Percentiles rank a stretch among this genome's conserved stretches.
These are phyloP conservation scores for Podotricha telesiphe DNA, from an alignment of 2,888 invertebrate species.

Conservation along the genomic window DNA sequence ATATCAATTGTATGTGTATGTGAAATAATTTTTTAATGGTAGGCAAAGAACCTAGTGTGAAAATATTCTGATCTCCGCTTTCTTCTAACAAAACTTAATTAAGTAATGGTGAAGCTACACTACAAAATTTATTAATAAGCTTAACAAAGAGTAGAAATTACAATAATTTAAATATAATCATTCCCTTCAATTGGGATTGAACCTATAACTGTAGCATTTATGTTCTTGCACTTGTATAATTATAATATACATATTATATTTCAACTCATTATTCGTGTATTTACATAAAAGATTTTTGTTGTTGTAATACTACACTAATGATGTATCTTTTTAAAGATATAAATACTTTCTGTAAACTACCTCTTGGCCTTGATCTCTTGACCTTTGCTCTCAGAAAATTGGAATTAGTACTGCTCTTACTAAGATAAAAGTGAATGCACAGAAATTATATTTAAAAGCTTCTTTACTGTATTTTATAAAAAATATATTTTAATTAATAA, in stretches of 20 bases:
- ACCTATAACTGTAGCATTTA: too few species aligned
- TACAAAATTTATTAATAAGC: too few species aligned
- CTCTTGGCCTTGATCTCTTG: conserved; percentile 4
- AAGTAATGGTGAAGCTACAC: too few species aligned
- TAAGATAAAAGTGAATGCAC: not conserved
- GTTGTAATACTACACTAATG: not conserved
- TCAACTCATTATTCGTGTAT: too few species aligned
- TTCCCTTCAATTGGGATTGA: too few species aligned
- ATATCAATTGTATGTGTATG: not conserved
- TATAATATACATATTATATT: too few species aligned
- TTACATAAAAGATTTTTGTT: not conserved
- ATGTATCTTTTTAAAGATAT: not conserved
- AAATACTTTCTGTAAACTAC: not conserved
- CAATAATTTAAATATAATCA: too few species aligned
- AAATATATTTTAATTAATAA: too few species aligned
- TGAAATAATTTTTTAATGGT: not conserved
- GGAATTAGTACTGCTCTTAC: not conserved
- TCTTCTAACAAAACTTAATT: not conserved
- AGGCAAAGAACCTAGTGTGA: not conserved
- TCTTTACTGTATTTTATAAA: too few species aligned
- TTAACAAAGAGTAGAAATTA: too few species aligned
- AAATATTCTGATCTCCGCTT: not conserved
- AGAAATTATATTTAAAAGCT: not conserved
- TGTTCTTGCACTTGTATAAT: too few species aligned
- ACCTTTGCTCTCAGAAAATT: not conserved